Evolutionary conservation across 1,140 invertebrate species (phyloP), one percentile per base, ranked within the genome.

Genomic region (Anastrepha obliqua): DNA sequence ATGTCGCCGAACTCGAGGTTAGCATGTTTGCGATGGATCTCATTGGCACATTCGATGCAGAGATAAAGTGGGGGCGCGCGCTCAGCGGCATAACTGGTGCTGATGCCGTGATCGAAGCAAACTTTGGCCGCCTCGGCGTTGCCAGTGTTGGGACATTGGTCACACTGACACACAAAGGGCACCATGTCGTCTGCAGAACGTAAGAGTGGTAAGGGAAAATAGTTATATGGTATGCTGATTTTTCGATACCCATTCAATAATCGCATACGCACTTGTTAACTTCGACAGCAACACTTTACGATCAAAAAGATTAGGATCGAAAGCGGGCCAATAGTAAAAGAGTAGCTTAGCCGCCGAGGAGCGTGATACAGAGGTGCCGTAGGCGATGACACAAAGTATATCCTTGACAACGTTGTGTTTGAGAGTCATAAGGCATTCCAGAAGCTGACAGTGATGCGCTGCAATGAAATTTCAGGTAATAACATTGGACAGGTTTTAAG

Each of bases 271-370:
- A 98, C 98, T 97, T 88, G 97, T 96, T 92, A 98, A 96, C 94
- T 98, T 98, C 89, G 98, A 97, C 86, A 98, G 96, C 59, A 98
- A 95, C 0, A 97, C 96, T 91, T 97, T 97, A 70, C 98, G 95
- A 92, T 99, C 98, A 90, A 98, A 97, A 3, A 98, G 95, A 91
- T 97, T 97, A 29, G 98, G 97, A 94, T 99, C 99, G 89, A 99
- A 97, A 3, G 98, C 97, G n/a, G 99, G 99, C 98, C 99, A 99
- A 93, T 99, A 99, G 94, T 99, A 98, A 94, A 99, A 99, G 20
- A 99, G 95, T 44, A 99, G 94, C 94, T 99, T 99, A 65, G 98
- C 98, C 20, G 99, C 99, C 3, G 98, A 98, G 78, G 97, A 96
- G 88, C 98, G 94, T 0, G 98, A 97, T 81, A 96, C 96, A 87